Evolutionary conservation across 2,113 vertebrate genomes (phyloP), one percentile per base, ranked within the genome.

Genomic region (Perca schrenkii): DNA sequence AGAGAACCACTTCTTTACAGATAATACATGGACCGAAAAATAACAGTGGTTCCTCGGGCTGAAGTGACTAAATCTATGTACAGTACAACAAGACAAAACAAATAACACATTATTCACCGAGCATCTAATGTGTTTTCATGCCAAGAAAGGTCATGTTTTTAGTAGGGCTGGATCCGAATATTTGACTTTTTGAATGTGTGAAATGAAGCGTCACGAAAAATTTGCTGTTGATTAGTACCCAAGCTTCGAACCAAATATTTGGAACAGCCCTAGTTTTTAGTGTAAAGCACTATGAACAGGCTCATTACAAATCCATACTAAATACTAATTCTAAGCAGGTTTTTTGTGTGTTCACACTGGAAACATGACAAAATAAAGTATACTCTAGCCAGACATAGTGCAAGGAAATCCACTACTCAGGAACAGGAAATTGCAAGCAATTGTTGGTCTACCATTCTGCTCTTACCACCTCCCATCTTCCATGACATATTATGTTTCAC

Each of bases 391-490:
- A 62, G 60, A 62, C 8, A 15, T 31, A 40, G 19, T 6, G 11
- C 8, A 61, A 52, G 19, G 14, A 81, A 57, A 36, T 73, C 31
- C 62, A 57, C 43, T 17, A 43, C 10, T 11, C 11, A 11, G 40
- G 40, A 43, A 43, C 60, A 58, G 14, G 21, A 71, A 52, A 58
- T 11, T 31, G 31, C 15, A 21, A 66, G 46, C 19, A 62, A 71
- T 22, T 40, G 28, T 65, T 71, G n/a, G 21, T 57, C 10, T n/a
- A 6, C 36, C 36, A 52, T 60, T 64, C 46, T 49, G 22, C 62
- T 68, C 25, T 79, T 16, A 84, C 70, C 53, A 69, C 72, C 54
- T 80, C 69, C 31, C 80, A 79, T 73, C 65, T 75, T 69, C 25
- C 22, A 31, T 79, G 79, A 85, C 56, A 71, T 56, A 76, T 70